These are phyloP conservation scores for Rhagologus leucostigma DNA, from an alignment of 2,113 vertebrate species.

Conservation along the genomic window DNA sequence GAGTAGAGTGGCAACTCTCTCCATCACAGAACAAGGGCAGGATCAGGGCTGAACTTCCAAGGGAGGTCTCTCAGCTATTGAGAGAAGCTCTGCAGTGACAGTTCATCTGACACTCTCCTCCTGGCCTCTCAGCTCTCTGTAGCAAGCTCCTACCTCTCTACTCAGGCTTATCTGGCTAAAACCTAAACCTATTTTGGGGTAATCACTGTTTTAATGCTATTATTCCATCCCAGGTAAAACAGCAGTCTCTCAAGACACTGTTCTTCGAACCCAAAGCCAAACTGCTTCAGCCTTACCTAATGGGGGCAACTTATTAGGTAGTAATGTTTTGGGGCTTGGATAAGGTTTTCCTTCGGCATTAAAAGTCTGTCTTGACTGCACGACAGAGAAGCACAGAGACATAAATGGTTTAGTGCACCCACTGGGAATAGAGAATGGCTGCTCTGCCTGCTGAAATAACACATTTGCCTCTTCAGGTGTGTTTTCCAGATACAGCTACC, in stretches of 20 bases:
- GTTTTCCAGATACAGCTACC: not conserved
- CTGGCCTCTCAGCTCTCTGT: not conserved
- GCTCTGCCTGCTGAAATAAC: conserved; percentile 28
- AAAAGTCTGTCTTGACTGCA: not conserved
- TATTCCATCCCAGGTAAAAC: not conserved
- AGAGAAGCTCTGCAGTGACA: not conserved
- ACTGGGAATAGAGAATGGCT: conserved; percentile 4
- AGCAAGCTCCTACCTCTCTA: not conserved
- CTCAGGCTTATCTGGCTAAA: not conserved
- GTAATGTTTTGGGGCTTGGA: not conserved
- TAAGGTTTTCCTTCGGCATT: not conserved
- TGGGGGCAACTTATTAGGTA: not conserved
- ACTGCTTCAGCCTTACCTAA: not conserved
- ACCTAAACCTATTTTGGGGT: not conserved
- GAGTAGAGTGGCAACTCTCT: not conserved
- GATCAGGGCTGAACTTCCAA: not conserved
- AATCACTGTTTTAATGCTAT: not conserved
- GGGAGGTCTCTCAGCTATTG: not conserved
- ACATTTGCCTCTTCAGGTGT: conserved; percentile 31
- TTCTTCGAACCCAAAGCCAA: not conserved
- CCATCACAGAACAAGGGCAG: not conserved
- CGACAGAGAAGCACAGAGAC: not conserved
- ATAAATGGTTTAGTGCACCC: not conserved
- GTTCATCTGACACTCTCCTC: not conserved
- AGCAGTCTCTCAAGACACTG: not conserved